These are phyloP conservation scores for Hypomecis punctinalis DNA, from an alignment of 2,888 invertebrate genomes.

Conservation along the genomic window DNA sequence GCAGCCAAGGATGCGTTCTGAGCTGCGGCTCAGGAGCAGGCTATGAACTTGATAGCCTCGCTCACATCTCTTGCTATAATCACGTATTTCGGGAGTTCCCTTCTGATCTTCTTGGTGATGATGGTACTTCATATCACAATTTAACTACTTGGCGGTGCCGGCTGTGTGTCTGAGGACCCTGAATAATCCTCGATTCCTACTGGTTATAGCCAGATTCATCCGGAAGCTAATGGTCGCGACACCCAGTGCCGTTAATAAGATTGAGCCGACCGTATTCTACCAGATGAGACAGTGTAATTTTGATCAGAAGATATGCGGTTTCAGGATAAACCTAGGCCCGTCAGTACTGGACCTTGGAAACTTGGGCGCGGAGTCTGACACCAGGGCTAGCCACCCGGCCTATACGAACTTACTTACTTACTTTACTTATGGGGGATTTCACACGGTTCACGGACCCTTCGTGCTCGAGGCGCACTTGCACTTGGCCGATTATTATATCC, in stretches of 20 bases:
- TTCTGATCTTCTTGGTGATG: conserved; percentile 90
- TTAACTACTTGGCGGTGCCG: conserved; percentile 95
- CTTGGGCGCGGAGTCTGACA: conserved; percentile 46
- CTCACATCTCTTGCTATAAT: conserved; percentile 91
- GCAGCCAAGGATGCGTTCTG: conserved; percentile 97
- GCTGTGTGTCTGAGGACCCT: conserved; percentile 91
- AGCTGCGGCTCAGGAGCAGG: conserved; percentile 98
- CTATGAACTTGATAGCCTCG: conserved; percentile 95
- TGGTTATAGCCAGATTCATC: conserved; percentile 89
- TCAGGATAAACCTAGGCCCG: conserved; percentile 85
- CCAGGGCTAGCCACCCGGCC: too few relatives aligned
- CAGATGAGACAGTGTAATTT: conserved; percentile 58
- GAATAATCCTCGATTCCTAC: conserved; percentile 91
- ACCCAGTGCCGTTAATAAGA: conserved; percentile 88
- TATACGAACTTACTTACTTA: too few relatives aligned
- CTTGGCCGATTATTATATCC: too few relatives aligned
- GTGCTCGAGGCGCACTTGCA: too few relatives aligned
- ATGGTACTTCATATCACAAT: conserved; percentile 92
- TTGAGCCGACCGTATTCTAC: conserved; percentile 84
- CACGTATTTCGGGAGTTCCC: conserved; percentile 87
- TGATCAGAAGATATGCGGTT: conserved; percentile 85
- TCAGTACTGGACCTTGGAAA: conserved; percentile 73
- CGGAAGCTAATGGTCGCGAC: conserved; percentile 84
- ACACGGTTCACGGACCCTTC: too few relatives aligned
- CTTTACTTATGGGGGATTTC: too few relatives aligned